Evolutionary conservation across 2,888 invertebrate genomes (phyloP), one percentile per base, ranked within the genome.

Genomic region (Apomyelois bistriatella): DNA sequence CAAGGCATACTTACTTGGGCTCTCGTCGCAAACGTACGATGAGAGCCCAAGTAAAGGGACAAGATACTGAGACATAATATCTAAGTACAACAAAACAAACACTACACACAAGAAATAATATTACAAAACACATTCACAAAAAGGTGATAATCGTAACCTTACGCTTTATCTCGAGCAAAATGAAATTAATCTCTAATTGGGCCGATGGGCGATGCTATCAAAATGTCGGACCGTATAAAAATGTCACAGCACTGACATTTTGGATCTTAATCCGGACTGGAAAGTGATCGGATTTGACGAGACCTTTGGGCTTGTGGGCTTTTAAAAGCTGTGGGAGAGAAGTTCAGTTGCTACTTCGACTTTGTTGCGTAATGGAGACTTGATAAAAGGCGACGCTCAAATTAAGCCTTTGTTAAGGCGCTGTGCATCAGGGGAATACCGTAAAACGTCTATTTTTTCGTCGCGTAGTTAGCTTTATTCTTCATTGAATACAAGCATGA

Each of bases 241-340:
- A 89, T 89, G 89, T 87, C 89, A 87, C 70, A 77, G 76, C 79
- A 74, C 75, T 87, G 89, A 89, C 88, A 89, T 90, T 89, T 89
- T 66, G 80, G 76, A 76, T 76, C 74, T 80, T 87, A 90, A 89
- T 85, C 88, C 85, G 65, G 66, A 61, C 72, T 73, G 79, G 86
- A 86, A 85, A 88, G 86, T 82, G 85, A 85, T 83, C 78, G 76
- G 77, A 67, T 74, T 76, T 78, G 72, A 74, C 66, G 68, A 70
- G 69, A 64, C 65, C 67, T 68, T 68, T 64, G 58, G 32, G 32
- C 22, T 13, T 13, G 30, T 7, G 46, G 10, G 16, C 46, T 46
- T 32, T 46, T 46, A 46, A 46, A 46, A 32, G 46, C 46, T 46
- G 46, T 46, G 46, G 30, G 46, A 43, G 30, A 46, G 30, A 43